Base-by-base conservation (phyloP, 2,797 vertebrate genomes). In the Spinibarbus caldwelli region DNA sequence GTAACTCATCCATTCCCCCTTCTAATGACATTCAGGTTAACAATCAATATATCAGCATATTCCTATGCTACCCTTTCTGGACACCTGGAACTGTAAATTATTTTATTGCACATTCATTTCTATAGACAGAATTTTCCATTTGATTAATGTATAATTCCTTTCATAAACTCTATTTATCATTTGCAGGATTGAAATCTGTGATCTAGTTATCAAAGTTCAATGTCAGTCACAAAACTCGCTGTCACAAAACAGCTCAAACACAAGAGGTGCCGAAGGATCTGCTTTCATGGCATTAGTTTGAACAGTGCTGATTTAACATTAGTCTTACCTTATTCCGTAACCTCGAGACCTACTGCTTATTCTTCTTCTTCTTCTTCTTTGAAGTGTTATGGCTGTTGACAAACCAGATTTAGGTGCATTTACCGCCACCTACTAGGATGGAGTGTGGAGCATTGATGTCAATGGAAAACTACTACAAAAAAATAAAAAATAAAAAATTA, bases 201-300 rank as follows among this genome's bases (percentile, higher is more conserved):
- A n/a, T 49, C 43, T 45, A n/a, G n/a, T 47, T 82, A 49, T 49
- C 26, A 84, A 84, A 84, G 83, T 78, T 59, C 82, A 84, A 84
- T 76, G 72, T 31, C 45, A 36, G 62, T 57, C 41, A 68, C 72
- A 78, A 54, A 31, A 68, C 62, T 68, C 26, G 19, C 23, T 52
- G 9, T 70, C 62, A 67, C 43, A 5, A 41, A 59, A 62, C 38
- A 29, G 10, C 26, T 78, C 67, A 45, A 72, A n/a, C n/a, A n/a
- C n/a, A n/a, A 26, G n/a, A 7, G 6, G 8, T 47, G 21, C 5
- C 14, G 8, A 26, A 34, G 1, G 14, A 21, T 17, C 19, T 49
- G 11, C 5, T 9, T 26, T 45, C 6, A 38, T 47, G 49, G 5
- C 0, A 49, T 66, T 26, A 19, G 21, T 75, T 34, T 49, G 15